Evolutionary conservation across 1,140 invertebrate genomes (phyloP), one percentile per base, ranked within the genome.

Genomic region (Mycetomoellerius zeteki): DNA sequence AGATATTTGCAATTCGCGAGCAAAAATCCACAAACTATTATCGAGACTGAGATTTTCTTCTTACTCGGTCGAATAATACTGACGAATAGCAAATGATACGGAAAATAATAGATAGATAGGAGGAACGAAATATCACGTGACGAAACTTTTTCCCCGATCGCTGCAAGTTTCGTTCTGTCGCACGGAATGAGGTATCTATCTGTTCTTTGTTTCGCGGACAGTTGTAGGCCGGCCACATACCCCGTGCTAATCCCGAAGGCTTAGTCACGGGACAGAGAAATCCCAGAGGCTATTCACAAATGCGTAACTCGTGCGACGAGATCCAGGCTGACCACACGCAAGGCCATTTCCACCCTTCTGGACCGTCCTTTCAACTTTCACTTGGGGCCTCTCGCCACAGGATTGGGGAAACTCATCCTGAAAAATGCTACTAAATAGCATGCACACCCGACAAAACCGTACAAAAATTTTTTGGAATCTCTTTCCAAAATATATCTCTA

Each of bases 231-330:
- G 75, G 77, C 81, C 84, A 81, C 73, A 85, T 62, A 89, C 52
- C 64, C 62, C 27, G 82, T 86, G 87, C 47, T 93, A 93, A 93
- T 93, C 92, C 90, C 86, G 50, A 21, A 71, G 87, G 88, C 87
- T 93, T 92, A 92, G 87, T 72, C 62, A 67, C 67, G 82, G 84
- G 85, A 85, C 87, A 87, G 78, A 80, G 77, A 92, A 93, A 93
- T 93, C 93, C 92, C 89, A 87, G 71, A 80, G 89, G 91, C 91
- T 86, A 92, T 91, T 93, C 91, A 86, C 88, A 88, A 90, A 92
- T 92, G 64, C 91, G 80, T 85, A 78, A 86, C 72, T 76, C 81
- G 76, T 78, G 81, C 72, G 76, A 88, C 64, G 72, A 85, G 78
- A 89, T 87, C 76, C 90, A 65, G 58, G 43, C 54, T 73, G 71